Evolutionary conservation across 2,797 vertebrate genomes (phyloP).

Genomic region (Tarsius wallacei): DNA sequence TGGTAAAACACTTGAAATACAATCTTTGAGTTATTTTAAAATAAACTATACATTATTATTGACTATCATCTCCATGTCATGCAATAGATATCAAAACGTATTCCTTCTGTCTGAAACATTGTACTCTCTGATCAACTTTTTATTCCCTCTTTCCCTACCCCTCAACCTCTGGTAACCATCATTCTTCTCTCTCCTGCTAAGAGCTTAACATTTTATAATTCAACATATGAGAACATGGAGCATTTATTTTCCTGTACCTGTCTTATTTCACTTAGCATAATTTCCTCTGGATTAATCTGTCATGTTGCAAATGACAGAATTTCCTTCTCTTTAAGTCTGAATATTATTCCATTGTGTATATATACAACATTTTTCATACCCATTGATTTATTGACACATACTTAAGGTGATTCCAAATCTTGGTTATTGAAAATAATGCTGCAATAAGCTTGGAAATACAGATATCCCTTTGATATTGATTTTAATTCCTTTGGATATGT

Average conservation of each 20-base stretch:
- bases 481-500: no score
- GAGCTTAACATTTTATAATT: neutral
- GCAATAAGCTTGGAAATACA: no score
- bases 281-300: neutral
- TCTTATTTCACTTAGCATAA: neutral
- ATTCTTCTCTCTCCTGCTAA: neutral
- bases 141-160: rapidly evolving
- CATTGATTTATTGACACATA: no score
- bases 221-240: neutral
- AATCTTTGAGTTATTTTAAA: neutral
- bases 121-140: neutral
- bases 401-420: neutral
- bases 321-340: neutral
- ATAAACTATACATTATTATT: neutral
- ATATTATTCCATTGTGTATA: neutral
- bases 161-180: neutral
- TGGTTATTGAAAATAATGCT: neutral
- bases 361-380: neutral
- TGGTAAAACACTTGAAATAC: neutral
- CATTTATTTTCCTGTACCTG: neutral
- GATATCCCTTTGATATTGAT: no score
- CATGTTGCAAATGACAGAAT: neutral
- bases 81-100: neutral
- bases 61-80: neutral
- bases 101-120: neutral